phyloP scores from a whole-genome alignment of 37 sponge, comb jelly and placozoan genomes.

The Lycopodina hypogea region DNA sequence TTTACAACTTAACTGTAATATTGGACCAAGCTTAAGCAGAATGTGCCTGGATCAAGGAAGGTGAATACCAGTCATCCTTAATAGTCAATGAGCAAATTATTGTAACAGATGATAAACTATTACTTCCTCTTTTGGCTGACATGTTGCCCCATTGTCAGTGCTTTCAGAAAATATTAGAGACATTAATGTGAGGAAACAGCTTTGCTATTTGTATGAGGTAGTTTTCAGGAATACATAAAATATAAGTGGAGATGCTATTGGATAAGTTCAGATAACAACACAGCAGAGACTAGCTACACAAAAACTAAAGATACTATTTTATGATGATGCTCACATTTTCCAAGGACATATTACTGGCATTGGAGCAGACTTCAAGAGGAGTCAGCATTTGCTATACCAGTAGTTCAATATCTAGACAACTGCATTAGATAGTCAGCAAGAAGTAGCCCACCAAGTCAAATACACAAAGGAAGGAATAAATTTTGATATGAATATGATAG shows the following conservation, averaged over 20 bases:
- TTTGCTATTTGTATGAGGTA: background rate
- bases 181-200: background rate
- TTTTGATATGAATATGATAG: constrained; percentile 1
- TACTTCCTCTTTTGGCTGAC: background rate
- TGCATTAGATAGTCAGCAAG: constrained; percentile 5
- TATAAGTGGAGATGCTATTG: background rate
- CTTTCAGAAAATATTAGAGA: background rate
- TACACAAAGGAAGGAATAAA: background rate
- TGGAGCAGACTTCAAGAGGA: constrained; percentile 11
- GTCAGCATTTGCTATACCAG: background rate
- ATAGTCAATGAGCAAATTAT: background rate
- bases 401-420: constrained; percentile 8
- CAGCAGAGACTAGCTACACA: background rate
- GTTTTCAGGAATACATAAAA: too few species aligned
- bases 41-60: background rate
- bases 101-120: background rate
- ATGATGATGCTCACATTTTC: constrained; percentile 8
- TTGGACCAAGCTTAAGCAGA: background rate
- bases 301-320: background rate
- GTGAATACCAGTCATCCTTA: background rate
- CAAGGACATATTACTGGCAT: constrained; percentile 18
- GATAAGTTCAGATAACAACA: background rate
- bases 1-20: background rate
- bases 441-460: background rate
- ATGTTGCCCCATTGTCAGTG: background rate